phyloP scores from a whole-genome alignment of 2,888 invertebrate species.

The Orthonevra nobilis region DNA sequence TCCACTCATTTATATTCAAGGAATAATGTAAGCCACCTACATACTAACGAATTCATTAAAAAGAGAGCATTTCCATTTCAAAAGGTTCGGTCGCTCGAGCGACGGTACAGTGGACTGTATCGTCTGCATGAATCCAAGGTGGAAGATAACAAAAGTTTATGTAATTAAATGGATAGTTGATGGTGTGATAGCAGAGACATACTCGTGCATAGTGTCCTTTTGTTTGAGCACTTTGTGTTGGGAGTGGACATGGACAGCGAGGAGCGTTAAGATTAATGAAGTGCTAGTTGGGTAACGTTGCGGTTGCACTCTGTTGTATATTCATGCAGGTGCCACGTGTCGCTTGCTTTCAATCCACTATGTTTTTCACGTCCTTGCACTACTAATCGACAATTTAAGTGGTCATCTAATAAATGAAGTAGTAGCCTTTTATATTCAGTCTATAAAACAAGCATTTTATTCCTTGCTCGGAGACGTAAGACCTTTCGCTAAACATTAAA shows the following conservation, averaged over 20 bases:
- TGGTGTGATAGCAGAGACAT: constrained; percentile 35
- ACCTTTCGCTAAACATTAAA: no score
- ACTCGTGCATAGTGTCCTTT: not conserved
- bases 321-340: constrained; percentile 17
- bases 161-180: constrained; percentile 67
- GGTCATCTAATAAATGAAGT: no score
- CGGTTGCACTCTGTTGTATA: constrained; percentile 51
- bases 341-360: no score
- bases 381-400: no score
- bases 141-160: constrained; percentile 58
- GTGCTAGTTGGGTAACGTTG: constrained; percentile 27
- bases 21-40: constrained; percentile 65
- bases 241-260: not conserved
- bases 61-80: constrained; percentile 65
- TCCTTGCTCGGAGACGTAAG: no score
- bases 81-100: constrained; percentile 47
- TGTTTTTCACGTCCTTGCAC: no score
- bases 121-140: no score
- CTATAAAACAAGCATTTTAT: no score
- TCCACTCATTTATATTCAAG: constrained; percentile 65
- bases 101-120: constrained; percentile 6
- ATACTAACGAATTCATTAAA: constrained; percentile 70
- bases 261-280: constrained; percentile 44
- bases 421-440: no score
- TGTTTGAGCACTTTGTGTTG: not conserved